Conservation (phyloP, 2,113 vertebrate species). For the Actenoides hombroni region DNA sequence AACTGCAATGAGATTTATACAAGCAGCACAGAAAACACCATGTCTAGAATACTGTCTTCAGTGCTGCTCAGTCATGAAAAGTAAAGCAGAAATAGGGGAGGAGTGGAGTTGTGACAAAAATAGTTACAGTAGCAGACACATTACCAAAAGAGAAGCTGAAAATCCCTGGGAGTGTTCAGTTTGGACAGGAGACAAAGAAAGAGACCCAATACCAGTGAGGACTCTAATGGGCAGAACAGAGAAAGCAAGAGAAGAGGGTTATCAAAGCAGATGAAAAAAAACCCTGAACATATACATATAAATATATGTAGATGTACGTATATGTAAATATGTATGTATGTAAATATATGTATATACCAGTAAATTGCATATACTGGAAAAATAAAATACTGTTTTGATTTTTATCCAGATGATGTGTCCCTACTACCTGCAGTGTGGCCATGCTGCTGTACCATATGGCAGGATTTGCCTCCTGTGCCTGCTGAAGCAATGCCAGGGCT, state of each 20-base stretch:
- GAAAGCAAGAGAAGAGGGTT: not conserved
- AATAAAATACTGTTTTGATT: not conserved
- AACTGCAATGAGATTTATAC: not conserved
- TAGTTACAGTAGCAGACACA: not conserved
- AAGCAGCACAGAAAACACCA: not conserved
- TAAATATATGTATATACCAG: not conserved
- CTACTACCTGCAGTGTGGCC: accelerated
- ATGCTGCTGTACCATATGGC: accelerated
- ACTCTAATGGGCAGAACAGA: not conserved
- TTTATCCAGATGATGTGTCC: not conserved
- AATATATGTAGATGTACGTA: not conserved
- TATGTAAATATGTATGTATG: not conserved
- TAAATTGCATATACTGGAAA: not conserved
- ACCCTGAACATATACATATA: not conserved
- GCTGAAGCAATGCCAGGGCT: not conserved
- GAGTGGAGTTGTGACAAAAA: not conserved
- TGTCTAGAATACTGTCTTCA: not conserved
- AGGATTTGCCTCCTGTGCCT: not conserved
- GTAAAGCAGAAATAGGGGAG: not conserved
- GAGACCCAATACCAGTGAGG: not conserved
- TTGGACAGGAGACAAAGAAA: not conserved
- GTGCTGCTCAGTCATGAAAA: not conserved
- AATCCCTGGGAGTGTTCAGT: not conserved
- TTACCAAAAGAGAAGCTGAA: not conserved
- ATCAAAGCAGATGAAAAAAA: not conserved